These are phyloP conservation scores for Limnothrissa miodon DNA, from an alignment of 2,113 vertebrate species.

Conservation along the genomic window DNA sequence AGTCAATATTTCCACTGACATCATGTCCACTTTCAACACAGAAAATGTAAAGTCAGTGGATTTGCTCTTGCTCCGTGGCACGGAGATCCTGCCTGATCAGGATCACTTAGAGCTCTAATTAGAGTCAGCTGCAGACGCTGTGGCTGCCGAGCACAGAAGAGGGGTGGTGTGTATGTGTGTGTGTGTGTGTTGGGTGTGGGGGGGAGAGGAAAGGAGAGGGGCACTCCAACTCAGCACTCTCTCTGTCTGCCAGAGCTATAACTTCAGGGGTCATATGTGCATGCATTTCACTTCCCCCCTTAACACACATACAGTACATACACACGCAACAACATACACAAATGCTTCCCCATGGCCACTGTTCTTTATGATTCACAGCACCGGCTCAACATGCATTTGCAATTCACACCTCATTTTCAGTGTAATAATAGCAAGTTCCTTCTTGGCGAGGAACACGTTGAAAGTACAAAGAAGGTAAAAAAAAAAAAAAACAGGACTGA, in stretches of 20 bases:
- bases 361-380: neutral
- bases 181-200: neutral
- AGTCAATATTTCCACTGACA: slow-evolving; percentile 61
- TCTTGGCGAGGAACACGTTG: neutral
- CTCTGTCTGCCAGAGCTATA: neutral
- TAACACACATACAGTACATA: too few relatives aligned
- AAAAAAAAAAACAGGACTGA: neutral
- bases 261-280: neutral
- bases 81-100: slow-evolving; percentile 30
- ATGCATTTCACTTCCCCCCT: neutral
- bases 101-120: slow-evolving; percentile 30
- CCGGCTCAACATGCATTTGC: neutral
- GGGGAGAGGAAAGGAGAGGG: neutral
- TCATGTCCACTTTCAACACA: slow-evolving; percentile 48
- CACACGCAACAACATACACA: too few relatives aligned
- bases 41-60: slow-evolving; percentile 39
- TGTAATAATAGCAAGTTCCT: neutral
- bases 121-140: slow-evolving; percentile 32
- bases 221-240: neutral
- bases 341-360: neutral
- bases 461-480: slow-evolving; percentile 13
- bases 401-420: neutral
- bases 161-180: too few relatives aligned
- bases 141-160: neutral
- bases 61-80: slow-evolving; percentile 35